Percentiles rank a stretch among this genome's conserved stretches.
Conservation (phyloP, 2,113 vertebrate species). For the Mormyrus iriodes region DNA sequence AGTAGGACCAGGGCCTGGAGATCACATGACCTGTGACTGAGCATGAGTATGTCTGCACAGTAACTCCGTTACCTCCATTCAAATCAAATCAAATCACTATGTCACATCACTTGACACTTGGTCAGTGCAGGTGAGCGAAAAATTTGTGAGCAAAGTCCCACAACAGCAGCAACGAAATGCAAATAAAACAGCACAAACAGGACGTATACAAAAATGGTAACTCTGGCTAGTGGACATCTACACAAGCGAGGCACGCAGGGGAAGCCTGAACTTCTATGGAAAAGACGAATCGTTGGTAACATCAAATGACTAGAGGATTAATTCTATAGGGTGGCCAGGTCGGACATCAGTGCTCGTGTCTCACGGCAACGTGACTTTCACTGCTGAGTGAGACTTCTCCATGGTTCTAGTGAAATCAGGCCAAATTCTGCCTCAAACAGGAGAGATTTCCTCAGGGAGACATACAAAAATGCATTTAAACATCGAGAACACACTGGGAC, state of each 20-base stretch:
- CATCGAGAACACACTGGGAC: slow-evolving; percentile 23
- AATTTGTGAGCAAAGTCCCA: neutral
- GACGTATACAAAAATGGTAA: neutral
- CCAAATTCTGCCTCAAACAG: neutral
- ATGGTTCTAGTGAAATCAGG: neutral
- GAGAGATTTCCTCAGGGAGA: slow-evolving; percentile 29
- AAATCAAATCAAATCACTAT: neutral
- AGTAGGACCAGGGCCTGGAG: neutral
- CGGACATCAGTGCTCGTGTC: neutral
- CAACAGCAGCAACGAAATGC: neutral
- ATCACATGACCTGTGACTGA: neutral
- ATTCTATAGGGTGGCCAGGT: neutral
- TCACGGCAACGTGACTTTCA: neutral
- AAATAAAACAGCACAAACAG: neutral
- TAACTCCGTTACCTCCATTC: neutral
- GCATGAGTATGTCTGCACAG: neutral
- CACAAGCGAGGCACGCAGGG: neutral
- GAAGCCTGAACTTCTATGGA: neutral
- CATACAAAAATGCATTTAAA: slow-evolving; percentile 45
- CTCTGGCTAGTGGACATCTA: neutral
- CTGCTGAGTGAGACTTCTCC: neutral
- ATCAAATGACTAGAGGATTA: neutral
- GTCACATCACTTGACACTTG: neutral
- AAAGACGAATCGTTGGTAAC: neutral
- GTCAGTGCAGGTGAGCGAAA: neutral